Percentiles rank a stretch among this genome's conserved stretches.
Conservation (phyloP, 1,140 invertebrate genomes). For the Campodea augens region DNA sequence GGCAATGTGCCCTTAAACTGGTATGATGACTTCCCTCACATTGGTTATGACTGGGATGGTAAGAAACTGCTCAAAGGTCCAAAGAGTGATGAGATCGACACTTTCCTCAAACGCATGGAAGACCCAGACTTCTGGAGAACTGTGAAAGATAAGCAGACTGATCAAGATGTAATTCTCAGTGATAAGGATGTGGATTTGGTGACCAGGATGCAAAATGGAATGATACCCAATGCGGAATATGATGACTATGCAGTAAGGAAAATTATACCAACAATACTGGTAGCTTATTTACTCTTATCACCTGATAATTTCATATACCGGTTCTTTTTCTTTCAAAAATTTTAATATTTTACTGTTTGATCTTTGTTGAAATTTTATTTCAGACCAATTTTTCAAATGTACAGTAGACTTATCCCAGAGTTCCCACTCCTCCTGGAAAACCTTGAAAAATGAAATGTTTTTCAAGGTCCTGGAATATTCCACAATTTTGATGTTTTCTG, state of each 20-base stretch:
- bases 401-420: too few relatives aligned
- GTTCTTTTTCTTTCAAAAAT: too few relatives aligned
- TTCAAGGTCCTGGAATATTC: too few relatives aligned
- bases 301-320: too few relatives aligned
- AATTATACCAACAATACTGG: too few relatives aligned
- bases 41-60: conserved; percentile 90
- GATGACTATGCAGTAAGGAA: conserved; percentile 83
- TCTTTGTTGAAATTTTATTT: too few relatives aligned
- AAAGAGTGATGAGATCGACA: conserved; percentile 74
- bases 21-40: conserved; percentile 91
- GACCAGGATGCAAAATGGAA: conserved; percentile 56
- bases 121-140: conserved; percentile 70
- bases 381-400: too few relatives aligned
- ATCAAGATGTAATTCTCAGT: conserved; percentile 75
- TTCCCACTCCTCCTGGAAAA: too few relatives aligned
- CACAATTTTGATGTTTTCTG: too few relatives aligned
- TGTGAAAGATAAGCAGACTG: conserved; percentile 81
- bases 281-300: too few relatives aligned
- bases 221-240: conserved; percentile 57
- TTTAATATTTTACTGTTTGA: too few relatives aligned
- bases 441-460: too few relatives aligned
- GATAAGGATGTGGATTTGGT: conserved; percentile 77
- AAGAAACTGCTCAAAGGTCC: conserved; percentile 73
- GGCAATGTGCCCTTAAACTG: conserved; percentile 94
- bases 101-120: conserved; percentile 84